phyloP scores from a whole-genome alignment of 2,113 vertebrate genomes.

The Scophthalmus maximus region DNA sequence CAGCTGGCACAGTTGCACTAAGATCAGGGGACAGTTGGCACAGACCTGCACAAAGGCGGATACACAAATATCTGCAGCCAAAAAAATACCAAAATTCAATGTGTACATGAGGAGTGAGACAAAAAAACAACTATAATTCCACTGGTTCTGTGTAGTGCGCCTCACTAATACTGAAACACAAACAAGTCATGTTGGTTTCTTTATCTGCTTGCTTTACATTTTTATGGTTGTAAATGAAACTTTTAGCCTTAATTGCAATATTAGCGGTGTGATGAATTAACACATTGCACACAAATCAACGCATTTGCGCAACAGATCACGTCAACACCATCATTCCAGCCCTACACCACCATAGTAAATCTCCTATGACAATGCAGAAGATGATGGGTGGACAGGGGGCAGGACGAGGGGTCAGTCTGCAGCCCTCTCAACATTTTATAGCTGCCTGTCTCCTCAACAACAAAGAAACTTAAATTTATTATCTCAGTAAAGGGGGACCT shows the following conservation, averaged over 20 bases:
- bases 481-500: conserved; percentile 4
- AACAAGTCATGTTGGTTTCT: too few relatives aligned
- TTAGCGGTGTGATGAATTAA: background rate
- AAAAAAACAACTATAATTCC: conserved; percentile 19
- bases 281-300: background rate
- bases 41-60: conserved; percentile 6
- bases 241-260: background rate
- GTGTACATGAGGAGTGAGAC: conserved; percentile 3
- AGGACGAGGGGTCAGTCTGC: conserved; percentile 25
- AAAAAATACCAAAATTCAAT: conserved; percentile 11
- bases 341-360: conserved; percentile 16
- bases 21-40: conserved; percentile 33
- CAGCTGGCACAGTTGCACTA: conserved; percentile 19
- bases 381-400: conserved; percentile 24
- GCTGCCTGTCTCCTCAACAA: conserved; percentile 12
- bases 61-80: conserved; percentile 39
- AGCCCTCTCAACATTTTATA: conserved; percentile 23
- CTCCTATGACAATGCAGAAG: conserved; percentile 10
- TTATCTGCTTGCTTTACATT: too few relatives aligned
- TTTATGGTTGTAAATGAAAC: background rate
- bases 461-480: conserved; percentile 7
- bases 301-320: background rate
- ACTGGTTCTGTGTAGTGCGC: too few relatives aligned
- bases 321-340: background rate
- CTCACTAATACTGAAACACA: too few relatives aligned